Evolutionary conservation across 2,113 vertebrate genomes (phyloP).

Genomic region (Takifugu flavidus): DNA sequence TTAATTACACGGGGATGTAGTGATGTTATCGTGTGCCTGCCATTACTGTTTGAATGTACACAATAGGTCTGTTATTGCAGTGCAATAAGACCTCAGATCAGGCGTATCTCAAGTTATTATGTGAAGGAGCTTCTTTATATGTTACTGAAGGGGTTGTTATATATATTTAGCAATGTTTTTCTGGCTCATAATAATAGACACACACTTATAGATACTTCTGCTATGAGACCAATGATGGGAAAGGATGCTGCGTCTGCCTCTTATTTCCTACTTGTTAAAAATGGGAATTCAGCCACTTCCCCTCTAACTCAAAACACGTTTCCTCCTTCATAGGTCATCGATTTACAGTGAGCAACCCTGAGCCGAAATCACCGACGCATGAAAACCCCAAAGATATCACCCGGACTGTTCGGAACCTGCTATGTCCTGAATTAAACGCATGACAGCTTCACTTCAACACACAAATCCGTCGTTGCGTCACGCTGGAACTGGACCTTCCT

Average conservation of each 20-base stretch:
- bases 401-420: conserved; percentile 18
- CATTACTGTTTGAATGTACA: neutral
- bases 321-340: neutral
- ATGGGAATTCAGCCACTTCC: neutral
- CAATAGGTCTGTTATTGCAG: too few relatives aligned
- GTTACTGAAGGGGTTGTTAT: neutral
- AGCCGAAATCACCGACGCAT: neutral
- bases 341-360: neutral
- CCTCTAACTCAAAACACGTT: conserved; percentile 3
- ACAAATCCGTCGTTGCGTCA: conserved; percentile 50
- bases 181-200: neutral
- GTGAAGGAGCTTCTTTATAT: neutral
- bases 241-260: too few relatives aligned
- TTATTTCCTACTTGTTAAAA: neutral
- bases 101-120: too few relatives aligned
- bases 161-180: neutral
- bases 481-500: conserved; percentile 25
- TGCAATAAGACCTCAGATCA: too few relatives aligned
- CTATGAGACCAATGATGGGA: too few relatives aligned
- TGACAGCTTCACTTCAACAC: conserved; percentile 38
- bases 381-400: conserved; percentile 2
- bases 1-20: neutral
- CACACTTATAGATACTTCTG: neutral
- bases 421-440: conserved; percentile 15
- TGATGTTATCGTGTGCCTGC: neutral